Evolutionary conservation across 2,888 invertebrate genomes (phyloP), one percentile per base, ranked within the genome.

Genomic region (Sinodicranocentrus sp.): DNA sequence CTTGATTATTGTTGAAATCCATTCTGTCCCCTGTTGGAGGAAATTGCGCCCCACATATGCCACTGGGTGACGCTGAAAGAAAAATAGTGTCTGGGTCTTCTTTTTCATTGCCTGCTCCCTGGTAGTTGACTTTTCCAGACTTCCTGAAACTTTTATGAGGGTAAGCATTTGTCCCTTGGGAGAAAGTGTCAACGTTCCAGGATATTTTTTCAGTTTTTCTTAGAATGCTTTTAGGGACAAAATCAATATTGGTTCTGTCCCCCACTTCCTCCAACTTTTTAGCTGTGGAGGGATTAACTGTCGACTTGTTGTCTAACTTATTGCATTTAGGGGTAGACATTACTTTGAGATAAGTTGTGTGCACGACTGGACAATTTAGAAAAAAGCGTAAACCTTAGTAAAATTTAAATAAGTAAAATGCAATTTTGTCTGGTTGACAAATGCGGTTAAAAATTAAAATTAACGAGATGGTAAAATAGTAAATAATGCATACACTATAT

Each of bases 21-120:
- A 5, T 6, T 2, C 43, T 65, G 26, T 72, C 26, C 19, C 43
- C 43, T 17, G 13, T 1, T 2, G 6, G 19, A 21, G 79, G 72
- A 72, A 80, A 80, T 43, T 67, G 80, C 33, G 72, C 79, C 26
- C 71, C 65, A 57, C 80, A 73, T 25, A 10, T 13, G 26, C 21
- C 33, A 17, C 13, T 33, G 5, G 33, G 33, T 6, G 33, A 3
- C 10, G 21, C 25, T 70, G 59, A 57, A n/a, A n/a, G 33, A 59
- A 43, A 39, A 5, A 23, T 33, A 21, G 33, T 48, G 44, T 61
- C 73, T 65, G 48, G 39, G 6, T 54, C 33, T 21, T 73, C 61
- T 54, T 57, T 63, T 21, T 19, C 48, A 25, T 39, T 2, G 26
- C 19, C 1, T 63, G 39, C 39, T 63, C n/a, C 28, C 19, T 3